Evolutionary conservation across 2,113 vertebrate species (phyloP).

Genomic region (Acrocephalus arundinaceus): DNA sequence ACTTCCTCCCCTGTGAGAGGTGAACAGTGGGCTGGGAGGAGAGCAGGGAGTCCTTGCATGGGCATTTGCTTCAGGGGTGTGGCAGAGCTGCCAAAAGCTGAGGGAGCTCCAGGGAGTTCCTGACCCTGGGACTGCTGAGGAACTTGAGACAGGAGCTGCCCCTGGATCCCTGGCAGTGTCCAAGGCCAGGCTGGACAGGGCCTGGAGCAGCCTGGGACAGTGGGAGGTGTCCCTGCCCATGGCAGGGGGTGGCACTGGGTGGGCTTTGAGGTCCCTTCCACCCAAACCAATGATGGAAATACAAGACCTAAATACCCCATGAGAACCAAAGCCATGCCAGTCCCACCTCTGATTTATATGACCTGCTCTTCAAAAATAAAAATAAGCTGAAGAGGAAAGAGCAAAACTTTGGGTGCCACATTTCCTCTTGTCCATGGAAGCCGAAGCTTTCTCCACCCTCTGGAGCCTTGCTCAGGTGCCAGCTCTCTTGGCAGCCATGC

Average conservation of each 20-base stretch:
- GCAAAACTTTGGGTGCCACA: neutral
- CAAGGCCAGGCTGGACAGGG: neutral
- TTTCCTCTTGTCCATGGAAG: neutral
- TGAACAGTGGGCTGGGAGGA: neutral
- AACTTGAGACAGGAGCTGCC: neutral
- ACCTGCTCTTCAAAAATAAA: neutral
- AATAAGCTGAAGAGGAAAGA: neutral
- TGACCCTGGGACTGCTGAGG: neutral
- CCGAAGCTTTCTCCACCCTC: fast-evolving
- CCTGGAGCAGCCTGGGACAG: neutral
- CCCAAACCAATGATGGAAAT: neutral
- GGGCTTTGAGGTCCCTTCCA: neutral
- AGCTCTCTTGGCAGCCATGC: neutral
- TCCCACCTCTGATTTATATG: neutral
- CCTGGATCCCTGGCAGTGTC: neutral
- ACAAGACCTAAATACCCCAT: neutral
- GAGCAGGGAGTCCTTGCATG: neutral
- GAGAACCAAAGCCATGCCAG: neutral
- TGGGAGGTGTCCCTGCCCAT: neutral
- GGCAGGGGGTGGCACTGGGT: neutral
- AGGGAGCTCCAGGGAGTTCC: neutral
- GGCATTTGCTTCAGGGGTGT: neutral
- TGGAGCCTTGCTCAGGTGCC: neutral
- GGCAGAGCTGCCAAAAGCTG: neutral
- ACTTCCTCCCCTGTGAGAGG: neutral